Evolutionary conservation across 1,140 invertebrate genomes (phyloP).

Genomic region (Drosophila parabipectinata): DNA sequence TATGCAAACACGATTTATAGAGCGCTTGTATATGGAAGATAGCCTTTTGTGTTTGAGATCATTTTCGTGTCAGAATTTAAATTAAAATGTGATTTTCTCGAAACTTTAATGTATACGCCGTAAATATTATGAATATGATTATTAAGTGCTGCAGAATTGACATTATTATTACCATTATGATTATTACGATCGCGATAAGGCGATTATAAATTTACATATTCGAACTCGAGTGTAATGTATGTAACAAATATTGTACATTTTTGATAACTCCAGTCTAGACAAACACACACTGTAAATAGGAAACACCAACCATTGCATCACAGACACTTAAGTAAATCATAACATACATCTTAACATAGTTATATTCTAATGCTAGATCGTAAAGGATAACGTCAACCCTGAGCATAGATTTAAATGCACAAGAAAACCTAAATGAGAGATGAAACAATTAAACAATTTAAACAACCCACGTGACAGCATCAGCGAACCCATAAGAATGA

Average conservation of each 20-base stretch:
- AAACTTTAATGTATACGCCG: conserved; percentile 82
- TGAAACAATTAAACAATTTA: conserved; percentile 66
- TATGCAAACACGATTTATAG: conserved; percentile 45
- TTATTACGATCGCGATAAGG: conserved; percentile 58
- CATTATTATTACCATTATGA: conserved; percentile 71
- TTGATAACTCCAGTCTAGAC: conserved; percentile 71
- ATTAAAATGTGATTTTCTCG: conserved; percentile 82
- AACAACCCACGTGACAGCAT: conserved; percentile 67
- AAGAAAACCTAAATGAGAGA: conserved; percentile 17
- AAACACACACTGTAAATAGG: conserved; percentile 67
- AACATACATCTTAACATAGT: conserved; percentile 33
- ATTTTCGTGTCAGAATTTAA: conserved; percentile 77
- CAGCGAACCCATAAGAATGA: conserved; percentile 35
- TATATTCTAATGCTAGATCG: conserved; percentile 58
- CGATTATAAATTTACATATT: conserved; percentile 43
- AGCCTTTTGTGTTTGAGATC: conserved; percentile 71
- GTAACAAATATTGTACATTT: conserved; percentile 78
- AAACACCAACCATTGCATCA: conserved; percentile 48
- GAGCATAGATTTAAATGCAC: conserved; percentile 79
- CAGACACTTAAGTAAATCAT: conserved; percentile 35
- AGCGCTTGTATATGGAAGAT: conserved; percentile 41
- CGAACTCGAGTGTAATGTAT: conserved; percentile 55
- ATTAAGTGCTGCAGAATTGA: conserved; percentile 60
- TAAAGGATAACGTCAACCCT: conserved; percentile 65
- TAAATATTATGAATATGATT: conserved; percentile 80